Evolutionary conservation across 2,113 vertebrate genomes (phyloP), one percentile per base, ranked within the genome.

Genomic region (Heterochromis multidens): DNA sequence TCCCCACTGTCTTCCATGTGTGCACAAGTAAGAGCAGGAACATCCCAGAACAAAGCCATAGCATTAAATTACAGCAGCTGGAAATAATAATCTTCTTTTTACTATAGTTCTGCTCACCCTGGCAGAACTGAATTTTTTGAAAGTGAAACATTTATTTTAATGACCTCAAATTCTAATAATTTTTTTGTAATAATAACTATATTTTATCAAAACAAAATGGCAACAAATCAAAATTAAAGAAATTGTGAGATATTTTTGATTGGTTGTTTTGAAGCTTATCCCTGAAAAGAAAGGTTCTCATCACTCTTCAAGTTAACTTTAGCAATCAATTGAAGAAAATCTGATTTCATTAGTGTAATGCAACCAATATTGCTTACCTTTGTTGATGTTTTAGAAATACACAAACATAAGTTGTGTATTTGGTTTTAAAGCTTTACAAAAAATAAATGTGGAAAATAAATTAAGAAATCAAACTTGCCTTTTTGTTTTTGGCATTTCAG

Each of bases 151-250:
- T 17, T 29, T 72, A 46, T 72, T 72, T 72, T 49, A 72, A 21
- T 49, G 9, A 12, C 49, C 9, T 21, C 10, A 3, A 49, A 72
- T 49, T 49, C 5, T 12, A 14, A 43, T 10, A 40, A 70, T 19
- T 27, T 7, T 4, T 70, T 49, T 19, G n/a, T 25, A 70, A 27
- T 23, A 70, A 23, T 27, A 7, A 27, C 27, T 70, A 23, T 19
- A 19, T 70, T 52, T 52, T 29, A 72, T 72, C 43, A 72, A 72
- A 31, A 72, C 43, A 72, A 72, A 72, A 52, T 43, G 29, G 25
- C 49, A 72, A 72, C 10, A 52, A 49, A 72, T 72, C 19, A 49
- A 72, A 72, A 49, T 72, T 8, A 72, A 67, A 65, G 62, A 37
- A 65, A 37, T 37, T 37, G 33, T 37, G 6, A 65, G 33, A 14